Base-by-base conservation (phyloP, 2,888 invertebrate species). In the Sinodicranocentrus sp. region DNA sequence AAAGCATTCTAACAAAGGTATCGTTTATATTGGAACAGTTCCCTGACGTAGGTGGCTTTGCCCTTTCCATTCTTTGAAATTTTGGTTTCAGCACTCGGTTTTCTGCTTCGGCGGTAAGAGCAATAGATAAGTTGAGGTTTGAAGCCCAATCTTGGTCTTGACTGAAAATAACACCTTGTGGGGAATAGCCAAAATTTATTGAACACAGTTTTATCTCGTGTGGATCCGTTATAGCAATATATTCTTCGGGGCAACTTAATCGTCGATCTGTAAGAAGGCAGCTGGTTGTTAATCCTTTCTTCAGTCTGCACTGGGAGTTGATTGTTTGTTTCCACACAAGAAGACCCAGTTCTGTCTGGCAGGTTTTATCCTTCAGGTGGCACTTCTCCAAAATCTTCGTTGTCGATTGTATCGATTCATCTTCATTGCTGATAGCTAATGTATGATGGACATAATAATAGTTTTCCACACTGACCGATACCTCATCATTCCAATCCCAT, bases 241-340 rank as follows among this genome's bases (percentile, higher is more conserved):
- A 44, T 48, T 63, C 25, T 21, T 80, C 63, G 0, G 80, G 80
- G 25, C 80, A 80, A 23, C 63, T 63, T 1, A 80, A 6, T 0
- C 63, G 52, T 15, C 8, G 8, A n/a, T 72, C 63, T 10, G 72
- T 63, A 8, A 48, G 33, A 1, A 80, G 8, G 26, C 72, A 80
- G 2, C 10, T n/a, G 2, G 80, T 80, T 1, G 72, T 43, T 2
- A 23, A n/a, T 2, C 44, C 48, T 17, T 43, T 17, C 15, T 72
- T 63, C 19, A 80, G 25, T 54, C 72, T 63, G 17, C 80, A 80
- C 23, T 6, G 26, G 3, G 21, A 0, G 3, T 13, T 19, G 5
- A 1, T 21, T 33, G 17, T 1, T n/a, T 19, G 6, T 5, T 59
- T 6, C 79, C 71, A 71, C 1, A 79, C 26, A 6, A 80, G 19